Evolutionary conservation across 2,888 invertebrate genomes (phyloP).

Genomic region (Drosophila diplacantha): DNA sequence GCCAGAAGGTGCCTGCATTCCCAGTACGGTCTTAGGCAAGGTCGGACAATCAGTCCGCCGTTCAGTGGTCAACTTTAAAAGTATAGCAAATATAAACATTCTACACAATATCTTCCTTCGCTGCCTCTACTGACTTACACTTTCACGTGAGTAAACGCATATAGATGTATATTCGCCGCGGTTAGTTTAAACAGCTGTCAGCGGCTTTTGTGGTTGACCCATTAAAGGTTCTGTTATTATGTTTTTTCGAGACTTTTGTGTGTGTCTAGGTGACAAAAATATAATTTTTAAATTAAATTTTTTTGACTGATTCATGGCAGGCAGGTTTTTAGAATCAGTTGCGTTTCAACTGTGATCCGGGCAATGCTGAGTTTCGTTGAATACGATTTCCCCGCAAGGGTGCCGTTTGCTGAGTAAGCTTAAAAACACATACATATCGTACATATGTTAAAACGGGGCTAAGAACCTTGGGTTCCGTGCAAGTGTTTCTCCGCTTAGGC

Average conservation of each 20-base stretch:
- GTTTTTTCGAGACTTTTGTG: conserved; percentile 6
- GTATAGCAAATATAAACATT: background rate
- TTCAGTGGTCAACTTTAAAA: conserved; percentile 3
- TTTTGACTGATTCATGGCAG: background rate
- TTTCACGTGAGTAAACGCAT: conserved; percentile 31
- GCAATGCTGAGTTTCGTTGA: conserved; percentile 11
- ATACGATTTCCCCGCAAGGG: conserved; percentile 15
- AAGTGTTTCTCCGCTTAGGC: conserved; percentile 43
- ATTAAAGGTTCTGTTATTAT: conserved; percentile 7
- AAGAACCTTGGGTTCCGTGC: conserved; percentile 29
- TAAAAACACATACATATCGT: background rate
- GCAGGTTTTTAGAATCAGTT: conserved; percentile 12
- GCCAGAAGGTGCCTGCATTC: conserved; percentile 24
- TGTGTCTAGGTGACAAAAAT: background rate
- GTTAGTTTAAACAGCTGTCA: conserved; percentile 36
- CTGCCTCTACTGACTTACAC: background rate
- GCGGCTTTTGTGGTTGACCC: conserved; percentile 24
- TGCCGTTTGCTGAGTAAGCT: conserved; percentile 30
- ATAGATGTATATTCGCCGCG: background rate
- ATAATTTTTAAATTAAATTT: background rate
- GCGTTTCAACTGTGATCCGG: conserved; percentile 13
- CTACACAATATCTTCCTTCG: background rate
- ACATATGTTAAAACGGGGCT: conserved; percentile 12
- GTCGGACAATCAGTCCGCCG: conserved; percentile 19
- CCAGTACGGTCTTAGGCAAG: conserved; percentile 8